Evolutionary conservation across 1,140 invertebrate genomes (phyloP).

Genomic region (Drosophila saltans): DNA sequence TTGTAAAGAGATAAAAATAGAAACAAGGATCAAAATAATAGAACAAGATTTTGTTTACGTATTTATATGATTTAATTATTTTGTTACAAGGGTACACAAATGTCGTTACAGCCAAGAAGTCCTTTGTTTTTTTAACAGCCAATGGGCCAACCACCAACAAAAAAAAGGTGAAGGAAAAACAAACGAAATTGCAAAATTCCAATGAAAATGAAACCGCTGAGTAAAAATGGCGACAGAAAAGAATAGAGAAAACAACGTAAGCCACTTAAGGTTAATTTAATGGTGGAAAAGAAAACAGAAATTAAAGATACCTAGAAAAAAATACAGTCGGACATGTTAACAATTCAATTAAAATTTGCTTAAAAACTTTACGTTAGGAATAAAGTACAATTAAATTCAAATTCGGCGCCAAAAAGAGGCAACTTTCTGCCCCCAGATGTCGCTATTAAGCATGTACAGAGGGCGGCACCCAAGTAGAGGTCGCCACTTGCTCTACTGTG

Average conservation of each 20-base stretch:
- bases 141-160: constrained; percentile 28
- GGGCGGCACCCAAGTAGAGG: too few relatives aligned
- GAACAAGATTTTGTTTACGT: too few relatives aligned
- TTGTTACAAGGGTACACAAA: neutral
- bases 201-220: constrained; percentile 58
- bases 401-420: too few relatives aligned
- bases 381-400: too few relatives aligned
- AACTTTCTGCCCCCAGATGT: too few relatives aligned
- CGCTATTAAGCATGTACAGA: too few relatives aligned
- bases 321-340: neutral
- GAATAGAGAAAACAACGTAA: constrained; percentile 36
- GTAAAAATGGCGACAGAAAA: constrained; percentile 4
- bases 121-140: constrained; percentile 4
- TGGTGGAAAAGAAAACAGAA: constrained; percentile 5
- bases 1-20: too few relatives aligned
- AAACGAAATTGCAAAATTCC: constrained; percentile 42
- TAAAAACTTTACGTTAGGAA: too few relatives aligned
- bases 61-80: too few relatives aligned
- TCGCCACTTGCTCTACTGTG: too few relatives aligned
- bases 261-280: constrained; percentile 33
- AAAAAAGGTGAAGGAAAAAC: constrained; percentile 24
- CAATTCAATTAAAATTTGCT: neutral
- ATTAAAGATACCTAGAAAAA: neutral
- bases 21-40: too few relatives aligned
- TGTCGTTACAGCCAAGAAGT: neutral